A percentile compares a stretch with the other conserved stretches of the same genome.
Evolutionary conservation across 2,113 vertebrate genomes (phyloP).

Genomic region (Psittacula cyanocephala): DNA sequence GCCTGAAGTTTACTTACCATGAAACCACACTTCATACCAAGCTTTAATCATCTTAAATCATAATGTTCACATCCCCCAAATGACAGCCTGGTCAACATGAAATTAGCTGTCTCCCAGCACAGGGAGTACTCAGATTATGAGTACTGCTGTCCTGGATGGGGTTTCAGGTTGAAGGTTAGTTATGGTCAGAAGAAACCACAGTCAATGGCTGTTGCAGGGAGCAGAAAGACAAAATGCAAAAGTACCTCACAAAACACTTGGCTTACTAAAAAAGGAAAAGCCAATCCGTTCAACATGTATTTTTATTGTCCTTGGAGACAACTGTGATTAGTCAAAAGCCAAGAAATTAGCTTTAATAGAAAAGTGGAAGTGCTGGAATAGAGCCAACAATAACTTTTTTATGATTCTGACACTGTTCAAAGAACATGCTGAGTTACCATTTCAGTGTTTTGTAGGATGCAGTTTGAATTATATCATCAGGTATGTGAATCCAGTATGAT

Average conservation of each 20-base stretch:
- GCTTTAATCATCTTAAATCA: neutral
- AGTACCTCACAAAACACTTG: neutral
- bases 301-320: neutral
- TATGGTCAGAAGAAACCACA: neutral
- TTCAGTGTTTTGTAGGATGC: neutral
- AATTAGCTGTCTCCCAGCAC: neutral
- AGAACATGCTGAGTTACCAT: neutral
- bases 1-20: neutral
- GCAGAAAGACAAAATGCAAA: neutral
- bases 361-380: neutral
- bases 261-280: neutral
- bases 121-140: neutral
- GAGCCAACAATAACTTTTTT: neutral
- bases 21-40: fast-evolving
- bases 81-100: neutral
- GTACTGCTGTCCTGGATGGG: neutral
- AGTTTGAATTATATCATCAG: neutral
- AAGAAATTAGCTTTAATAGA: neutral
- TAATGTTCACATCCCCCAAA: no score
- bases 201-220: neutral
- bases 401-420: neutral
- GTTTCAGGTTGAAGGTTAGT: neutral
- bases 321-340: neutral
- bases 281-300: neutral
- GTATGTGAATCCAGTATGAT: neutral